A percentile compares a stretch with the other conserved stretches of the same genome.
These are phyloP conservation scores for Halcyon badia DNA, from an alignment of 2,797 vertebrate species.

Conservation along the genomic window DNA sequence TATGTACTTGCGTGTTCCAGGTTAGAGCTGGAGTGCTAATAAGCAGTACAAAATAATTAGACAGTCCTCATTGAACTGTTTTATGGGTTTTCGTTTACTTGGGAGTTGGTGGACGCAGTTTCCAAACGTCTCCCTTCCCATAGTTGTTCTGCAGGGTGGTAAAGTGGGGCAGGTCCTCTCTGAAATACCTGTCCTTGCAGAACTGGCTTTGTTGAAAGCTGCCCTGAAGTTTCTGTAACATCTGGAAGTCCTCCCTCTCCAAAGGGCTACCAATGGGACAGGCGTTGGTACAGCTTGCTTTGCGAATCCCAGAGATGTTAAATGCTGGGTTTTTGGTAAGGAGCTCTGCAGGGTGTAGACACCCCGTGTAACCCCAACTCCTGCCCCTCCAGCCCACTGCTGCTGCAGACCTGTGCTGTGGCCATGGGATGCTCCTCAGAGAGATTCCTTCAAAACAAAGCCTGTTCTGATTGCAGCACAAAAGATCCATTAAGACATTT, in stretches of 20 bases:
- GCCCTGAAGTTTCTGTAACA: not conserved
- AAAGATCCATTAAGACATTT: not conserved
- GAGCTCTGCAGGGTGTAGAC: too few species aligned
- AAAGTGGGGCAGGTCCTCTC: not conserved
- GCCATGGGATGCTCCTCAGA: too few species aligned
- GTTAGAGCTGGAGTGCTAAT: not conserved
- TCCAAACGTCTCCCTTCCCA: not conserved
- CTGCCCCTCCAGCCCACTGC: not conserved
- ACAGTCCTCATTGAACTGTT: not conserved
- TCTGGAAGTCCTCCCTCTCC: not conserved
- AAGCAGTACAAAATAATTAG: not conserved
- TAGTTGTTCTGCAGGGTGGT: not conserved
- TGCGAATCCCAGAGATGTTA: not conserved
- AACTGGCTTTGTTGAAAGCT: not conserved
- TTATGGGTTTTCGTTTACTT: rapidly evolving
- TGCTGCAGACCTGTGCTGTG: not conserved
- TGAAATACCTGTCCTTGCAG: not conserved
- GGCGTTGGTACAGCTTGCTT: not conserved
- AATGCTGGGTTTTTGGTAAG: not conserved
- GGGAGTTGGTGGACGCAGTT: too few species aligned
- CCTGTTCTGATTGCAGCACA: not conserved
- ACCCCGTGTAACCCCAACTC: not conserved
- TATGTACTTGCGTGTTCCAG: not conserved
- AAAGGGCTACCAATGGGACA: not conserved
- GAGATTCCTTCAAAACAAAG: not conserved